These are phyloP conservation scores for Campylomormyrus tamandua DNA, from an alignment of 2,113 vertebrate species.

Conservation along the genomic window DNA sequence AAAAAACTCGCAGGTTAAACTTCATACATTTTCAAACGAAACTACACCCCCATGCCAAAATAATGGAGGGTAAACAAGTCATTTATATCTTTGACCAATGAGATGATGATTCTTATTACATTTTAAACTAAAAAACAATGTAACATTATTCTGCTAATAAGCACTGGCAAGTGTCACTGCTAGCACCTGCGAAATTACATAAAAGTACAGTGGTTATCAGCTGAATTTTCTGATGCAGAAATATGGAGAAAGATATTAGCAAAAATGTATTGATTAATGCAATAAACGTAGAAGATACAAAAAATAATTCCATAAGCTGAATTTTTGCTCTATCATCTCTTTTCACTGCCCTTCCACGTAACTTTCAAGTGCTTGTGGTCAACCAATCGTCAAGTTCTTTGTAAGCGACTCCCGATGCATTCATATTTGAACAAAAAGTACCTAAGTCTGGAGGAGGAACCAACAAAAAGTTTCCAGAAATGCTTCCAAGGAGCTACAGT, in stretches of 20 bases:
- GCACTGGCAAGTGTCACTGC: not conserved
- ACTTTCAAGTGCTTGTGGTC: not conserved
- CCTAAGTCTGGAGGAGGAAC: not conserved
- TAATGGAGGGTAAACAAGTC: not conserved
- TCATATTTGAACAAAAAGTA: not conserved
- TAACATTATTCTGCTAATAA: not conserved
- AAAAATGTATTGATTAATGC: not conserved
- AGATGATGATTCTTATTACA: not conserved
- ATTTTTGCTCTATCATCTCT: not conserved
- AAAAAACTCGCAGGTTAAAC: not conserved
- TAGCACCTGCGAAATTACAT: not conserved
- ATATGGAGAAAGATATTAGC: not conserved
- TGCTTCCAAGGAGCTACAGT: not conserved
- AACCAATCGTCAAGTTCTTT: not conserved
- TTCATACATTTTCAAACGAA: not conserved
- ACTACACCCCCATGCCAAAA: not conserved
- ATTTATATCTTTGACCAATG: not conserved
- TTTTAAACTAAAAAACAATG: not conserved
- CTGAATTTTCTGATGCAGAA: not conserved
- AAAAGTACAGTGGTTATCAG: not conserved
- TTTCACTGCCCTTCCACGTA: too few species aligned
- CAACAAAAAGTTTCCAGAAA: not conserved
- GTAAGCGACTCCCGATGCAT: not conserved
- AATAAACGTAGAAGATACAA: not conserved
- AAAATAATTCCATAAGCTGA: not conserved